Evolutionary conservation across 2,113 vertebrate genomes (phyloP), one percentile per base, ranked within the genome.

Genomic region (Columbina picui): DNA sequence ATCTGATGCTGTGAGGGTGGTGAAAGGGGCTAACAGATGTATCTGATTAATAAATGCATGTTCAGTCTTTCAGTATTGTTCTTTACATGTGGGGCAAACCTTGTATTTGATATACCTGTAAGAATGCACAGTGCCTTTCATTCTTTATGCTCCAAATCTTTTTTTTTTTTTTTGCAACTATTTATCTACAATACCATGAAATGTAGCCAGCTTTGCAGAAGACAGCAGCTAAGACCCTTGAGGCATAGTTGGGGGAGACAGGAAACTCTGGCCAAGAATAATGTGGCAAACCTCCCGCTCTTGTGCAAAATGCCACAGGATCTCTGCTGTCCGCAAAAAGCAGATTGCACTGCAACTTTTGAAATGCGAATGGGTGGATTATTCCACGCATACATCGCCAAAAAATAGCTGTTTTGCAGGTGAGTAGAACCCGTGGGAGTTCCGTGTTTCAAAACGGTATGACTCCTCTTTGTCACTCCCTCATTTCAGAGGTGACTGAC

Each of bases 141-240:
- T 74, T 88, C 43, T 92, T 52, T 68, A 2, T 59, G 56, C 43
- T 86, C 26, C 19, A 81, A 83, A 59, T 16, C 3, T n/a, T n/a
- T n/a, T n/a, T n/a, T n/a, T n/a, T 50, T 52, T 27, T 84, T 73
- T 95, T 70, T 86, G 32, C 56, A 86, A 63, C 64, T 87, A 1
- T 87, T 78, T 87, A 71, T 91, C 60, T 90, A 49, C 30, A 77
- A 16, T 41, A 64, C 38, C 60, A 17, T 60, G 76, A 94, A 78
- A 87, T 29, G 47, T 63, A 64, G 79, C 60, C 68, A 88, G 23
- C 36, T 89, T 83, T 89, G 76, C 30, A 90, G 79, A 94, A 93
- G 76, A 60, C 70, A 83, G 52, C 71, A 87, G 56, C 52, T 83
- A 64, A 78, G 55, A 63, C 50, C 63, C 71, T 25, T 29, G 80